Evolutionary conservation across 2,113 vertebrate genomes (phyloP).

Genomic region (Rhizomys pruinosus): DNA sequence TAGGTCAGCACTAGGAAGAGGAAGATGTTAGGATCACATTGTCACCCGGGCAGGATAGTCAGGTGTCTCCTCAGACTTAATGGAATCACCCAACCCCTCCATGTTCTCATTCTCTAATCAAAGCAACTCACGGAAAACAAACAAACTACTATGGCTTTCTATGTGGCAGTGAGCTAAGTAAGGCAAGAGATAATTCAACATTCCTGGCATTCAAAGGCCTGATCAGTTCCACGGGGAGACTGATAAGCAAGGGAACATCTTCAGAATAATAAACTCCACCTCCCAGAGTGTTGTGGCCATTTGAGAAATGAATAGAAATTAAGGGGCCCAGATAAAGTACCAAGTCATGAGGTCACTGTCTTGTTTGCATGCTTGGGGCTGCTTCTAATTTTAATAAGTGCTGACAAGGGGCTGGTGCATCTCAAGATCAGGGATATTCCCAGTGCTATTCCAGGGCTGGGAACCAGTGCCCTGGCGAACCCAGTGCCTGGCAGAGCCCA

Average conservation of each 20-base stretch:
- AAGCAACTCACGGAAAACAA: background rate
- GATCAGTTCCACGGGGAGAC: background rate
- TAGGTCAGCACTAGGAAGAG: background rate
- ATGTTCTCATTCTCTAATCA: background rate
- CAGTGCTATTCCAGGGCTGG: background rate
- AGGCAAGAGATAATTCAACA: background rate
- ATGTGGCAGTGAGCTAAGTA: background rate
- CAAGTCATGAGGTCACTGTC: background rate
- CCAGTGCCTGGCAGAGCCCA: background rate
- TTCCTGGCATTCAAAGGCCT: background rate
- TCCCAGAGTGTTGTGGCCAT: background rate
- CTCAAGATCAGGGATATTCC: background rate
- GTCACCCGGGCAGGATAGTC: background rate
- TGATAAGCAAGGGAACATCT: background rate
- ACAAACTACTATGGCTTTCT: background rate
- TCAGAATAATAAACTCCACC: background rate
- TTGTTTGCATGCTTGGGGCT: background rate
- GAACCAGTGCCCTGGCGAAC: background rate
- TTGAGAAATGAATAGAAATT: background rate
- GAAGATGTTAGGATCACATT: background rate
- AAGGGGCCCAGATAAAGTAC: background rate
- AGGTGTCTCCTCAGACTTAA: background rate
- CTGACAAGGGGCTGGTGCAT: background rate
- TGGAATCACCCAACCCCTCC: background rate
- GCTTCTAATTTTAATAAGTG: slow-evolving; percentile 41